Base-by-base conservation (phyloP, 2,888 invertebrate genomes). In the Odontomyia ornata region DNA sequence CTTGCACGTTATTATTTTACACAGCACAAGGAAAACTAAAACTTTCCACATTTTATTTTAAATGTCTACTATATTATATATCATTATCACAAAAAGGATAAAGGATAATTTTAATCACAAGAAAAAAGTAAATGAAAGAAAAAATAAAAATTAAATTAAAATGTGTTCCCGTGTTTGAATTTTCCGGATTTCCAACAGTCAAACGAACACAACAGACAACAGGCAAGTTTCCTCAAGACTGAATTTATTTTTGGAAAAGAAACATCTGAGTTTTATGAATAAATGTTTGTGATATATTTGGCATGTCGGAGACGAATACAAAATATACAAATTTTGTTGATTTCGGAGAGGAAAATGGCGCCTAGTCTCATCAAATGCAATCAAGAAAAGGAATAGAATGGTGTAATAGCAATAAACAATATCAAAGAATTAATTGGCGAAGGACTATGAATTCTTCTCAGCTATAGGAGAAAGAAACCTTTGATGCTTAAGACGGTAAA, bases 161-260 rank as follows among this genome's bases (percentile, higher is more conserved):
- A 23, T 60, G 18, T 60, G 7, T 23, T 60, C 57, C 9, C 21
- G 4, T 11, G 2, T 60, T 60, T 9, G 21, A 25, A 23, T 23
- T 60, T 60, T 25, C 25, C 18, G 52, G 13, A 52, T 21, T 21
- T 25, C 11, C 25, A 4, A 23, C 21, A 21, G 57, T n/a, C 21
- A 9, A 13, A 25, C 21, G 64, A 5, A n/a, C 2, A 30, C n/a
- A 15, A 52, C 15, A 18, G 52, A 52, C 15, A n/a, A n/a, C n/a
- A 13, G 52, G 13, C 4, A 15, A 64, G 64, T 64, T 64, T 64
- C 30, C 64, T 9, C 30, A 15, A 64, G 27, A 64, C 64, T 64
- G 30, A 64, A 64, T 21, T 64, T 28, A 64, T 64, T 64, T 64
- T 64, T 30, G 30, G 64, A 64, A 28, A 52, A 18, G 25, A 13